These are phyloP conservation scores for Cynopterus brachyotis DNA, from an alignment of 2,113 vertebrate species.

Conservation along the genomic window DNA sequence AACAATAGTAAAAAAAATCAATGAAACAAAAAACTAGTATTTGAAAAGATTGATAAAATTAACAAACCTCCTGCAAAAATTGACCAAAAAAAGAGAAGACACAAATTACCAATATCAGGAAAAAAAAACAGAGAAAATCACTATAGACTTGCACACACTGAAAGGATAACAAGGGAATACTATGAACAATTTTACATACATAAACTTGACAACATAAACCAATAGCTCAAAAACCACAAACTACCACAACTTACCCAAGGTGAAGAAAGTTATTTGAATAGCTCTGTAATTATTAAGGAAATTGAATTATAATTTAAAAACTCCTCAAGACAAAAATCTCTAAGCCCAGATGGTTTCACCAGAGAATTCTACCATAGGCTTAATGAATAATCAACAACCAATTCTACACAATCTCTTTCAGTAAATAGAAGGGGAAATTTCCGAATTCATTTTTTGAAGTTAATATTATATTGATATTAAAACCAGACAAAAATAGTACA, in stretches of 20 bases:
- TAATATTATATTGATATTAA: background rate
- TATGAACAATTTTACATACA: background rate
- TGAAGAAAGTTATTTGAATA: background rate
- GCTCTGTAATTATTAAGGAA: background rate
- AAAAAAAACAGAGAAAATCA: background rate
- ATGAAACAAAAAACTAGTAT: background rate
- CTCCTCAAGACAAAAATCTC: background rate
- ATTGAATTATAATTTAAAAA: background rate
- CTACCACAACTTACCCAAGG: background rate
- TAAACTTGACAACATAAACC: background rate
- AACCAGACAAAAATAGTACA: background rate
- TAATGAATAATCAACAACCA: background rate
- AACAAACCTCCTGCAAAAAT: background rate
- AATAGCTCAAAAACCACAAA: background rate
- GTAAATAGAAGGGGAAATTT: background rate
- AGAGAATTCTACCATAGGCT: background rate
- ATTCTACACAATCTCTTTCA: background rate
- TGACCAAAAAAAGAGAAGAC: background rate
- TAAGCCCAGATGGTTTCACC: background rate
- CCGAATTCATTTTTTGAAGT: background rate
- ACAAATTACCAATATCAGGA: background rate
- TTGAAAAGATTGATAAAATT: background rate
- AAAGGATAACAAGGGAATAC: background rate
- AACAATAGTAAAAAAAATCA: background rate
- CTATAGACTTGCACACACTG: background rate